phyloP scores from a whole-genome alignment of 1,140 invertebrate species.

The Varroa destructor region DNA sequence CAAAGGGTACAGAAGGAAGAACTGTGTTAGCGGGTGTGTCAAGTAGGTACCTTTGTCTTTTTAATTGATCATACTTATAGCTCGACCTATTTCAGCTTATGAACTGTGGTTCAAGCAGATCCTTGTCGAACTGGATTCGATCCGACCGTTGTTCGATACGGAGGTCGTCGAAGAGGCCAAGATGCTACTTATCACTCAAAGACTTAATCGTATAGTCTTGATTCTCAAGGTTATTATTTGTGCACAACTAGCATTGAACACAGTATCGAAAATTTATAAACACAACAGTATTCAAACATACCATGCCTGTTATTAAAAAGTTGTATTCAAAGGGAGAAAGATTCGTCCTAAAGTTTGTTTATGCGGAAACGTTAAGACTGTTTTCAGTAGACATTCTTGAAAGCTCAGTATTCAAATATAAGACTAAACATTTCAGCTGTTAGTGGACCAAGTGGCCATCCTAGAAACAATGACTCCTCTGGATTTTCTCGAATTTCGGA shows the following conservation, averaged over 20 bases:
- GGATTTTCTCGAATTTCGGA: constrained; percentile 90
- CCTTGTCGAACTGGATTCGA: constrained; percentile 87
- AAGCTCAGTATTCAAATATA: neutral
- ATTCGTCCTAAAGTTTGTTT: neutral
- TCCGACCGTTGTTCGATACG: constrained; percentile 62
- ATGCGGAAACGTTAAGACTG: neutral
- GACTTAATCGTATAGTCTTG: constrained; percentile 75
- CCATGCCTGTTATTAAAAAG: neutral
- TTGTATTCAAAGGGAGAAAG: constrained; percentile 1
- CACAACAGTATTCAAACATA: no score
- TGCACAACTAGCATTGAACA: neutral
- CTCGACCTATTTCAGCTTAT: constrained; percentile 57
- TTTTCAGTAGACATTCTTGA: neutral
- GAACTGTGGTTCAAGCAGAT: constrained; percentile 99
- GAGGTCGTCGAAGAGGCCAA: constrained; percentile 72
- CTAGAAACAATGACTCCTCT: constrained; percentile 94
- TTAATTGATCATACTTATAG: no score
- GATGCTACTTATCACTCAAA: constrained; percentile 79
- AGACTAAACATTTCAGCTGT: constrained; percentile 48
- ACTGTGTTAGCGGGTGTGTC: no score
- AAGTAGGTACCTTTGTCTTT: no score
- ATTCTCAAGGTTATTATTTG: constrained; percentile 69
- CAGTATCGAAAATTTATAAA: neutral
- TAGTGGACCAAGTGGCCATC: constrained; percentile 92
- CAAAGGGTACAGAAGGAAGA: no score